Conservation (phyloP, 1,140 invertebrate species). For the Solen grandis region DNA sequence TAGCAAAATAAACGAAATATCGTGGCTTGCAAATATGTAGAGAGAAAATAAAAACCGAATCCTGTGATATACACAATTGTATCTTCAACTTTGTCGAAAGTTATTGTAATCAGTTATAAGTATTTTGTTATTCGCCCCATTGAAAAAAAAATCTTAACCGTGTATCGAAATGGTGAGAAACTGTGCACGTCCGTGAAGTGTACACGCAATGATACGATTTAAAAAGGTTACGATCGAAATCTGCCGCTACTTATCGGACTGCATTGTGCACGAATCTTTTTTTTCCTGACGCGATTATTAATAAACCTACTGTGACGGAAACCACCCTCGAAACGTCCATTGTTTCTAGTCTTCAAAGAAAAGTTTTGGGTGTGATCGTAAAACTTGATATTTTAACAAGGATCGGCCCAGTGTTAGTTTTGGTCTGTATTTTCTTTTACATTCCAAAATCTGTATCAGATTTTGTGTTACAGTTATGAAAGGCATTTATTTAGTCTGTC, state of each 20-base stretch:
- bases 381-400: neutral
- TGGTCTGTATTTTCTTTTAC: neutral
- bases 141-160: neutral
- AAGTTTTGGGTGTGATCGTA: neutral
- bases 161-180: neutral
- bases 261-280: no score
- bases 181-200: neutral
- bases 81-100: no score
- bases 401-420: neutral
- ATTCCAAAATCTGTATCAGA: neutral
- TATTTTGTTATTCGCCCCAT: no score
- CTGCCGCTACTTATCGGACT: no score
- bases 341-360: neutral
- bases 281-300: neutral
- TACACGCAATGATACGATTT: neutral
- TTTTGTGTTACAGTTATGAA: neutral
- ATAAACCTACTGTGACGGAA: neutral
- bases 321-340: neutral
- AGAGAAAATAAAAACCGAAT: no score
- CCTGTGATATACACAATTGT: no score
- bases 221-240: neutral
- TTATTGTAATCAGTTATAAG: no score
- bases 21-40: no score
- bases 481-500: neutral
- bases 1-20: no score